Conservation (phyloP, 1,140 invertebrate genomes). For the Himalopsyche phryganea region DNA sequence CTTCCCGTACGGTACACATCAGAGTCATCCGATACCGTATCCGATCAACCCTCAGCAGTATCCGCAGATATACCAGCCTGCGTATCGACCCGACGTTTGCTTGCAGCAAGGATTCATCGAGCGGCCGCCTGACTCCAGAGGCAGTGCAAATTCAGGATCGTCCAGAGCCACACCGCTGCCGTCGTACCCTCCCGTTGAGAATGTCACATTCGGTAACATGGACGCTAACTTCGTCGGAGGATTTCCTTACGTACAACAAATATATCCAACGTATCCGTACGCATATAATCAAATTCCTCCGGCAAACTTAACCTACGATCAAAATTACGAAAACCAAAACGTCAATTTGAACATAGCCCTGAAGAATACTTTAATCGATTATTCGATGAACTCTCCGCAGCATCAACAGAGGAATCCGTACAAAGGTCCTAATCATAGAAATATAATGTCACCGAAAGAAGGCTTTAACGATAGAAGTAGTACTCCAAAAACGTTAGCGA, state of each 20-base stretch:
- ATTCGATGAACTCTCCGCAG: too few species aligned
- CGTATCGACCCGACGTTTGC: constrained; percentile 8
- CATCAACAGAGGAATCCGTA: too few species aligned
- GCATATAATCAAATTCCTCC: too few species aligned
- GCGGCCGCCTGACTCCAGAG: constrained; percentile 23
- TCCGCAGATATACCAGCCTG: constrained; percentile 1
- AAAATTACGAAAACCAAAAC: too few species aligned
- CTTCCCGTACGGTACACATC: constrained; percentile 5
- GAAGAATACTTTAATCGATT: too few species aligned
- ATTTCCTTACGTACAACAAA: constrained; percentile 13
- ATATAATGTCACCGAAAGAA: too few species aligned
- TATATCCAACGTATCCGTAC: neutral
- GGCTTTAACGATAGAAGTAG: too few species aligned
- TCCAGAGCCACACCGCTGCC: constrained; percentile 23
- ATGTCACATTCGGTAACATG: constrained; percentile 7
- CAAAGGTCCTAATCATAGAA: too few species aligned
- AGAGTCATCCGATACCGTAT: neutral
- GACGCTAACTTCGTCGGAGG: constrained; percentile 8
- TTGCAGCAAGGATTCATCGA: constrained; percentile 15
- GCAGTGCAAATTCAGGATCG: constrained; percentile 15
- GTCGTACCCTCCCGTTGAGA: neutral
- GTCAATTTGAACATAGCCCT: too few species aligned
- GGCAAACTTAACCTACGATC: too few species aligned
- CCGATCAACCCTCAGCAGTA: constrained; percentile 1
- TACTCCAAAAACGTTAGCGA: too few species aligned